Base-by-base conservation (phyloP, 2,113 vertebrate genomes). In the Myiagra hebetior region DNA sequence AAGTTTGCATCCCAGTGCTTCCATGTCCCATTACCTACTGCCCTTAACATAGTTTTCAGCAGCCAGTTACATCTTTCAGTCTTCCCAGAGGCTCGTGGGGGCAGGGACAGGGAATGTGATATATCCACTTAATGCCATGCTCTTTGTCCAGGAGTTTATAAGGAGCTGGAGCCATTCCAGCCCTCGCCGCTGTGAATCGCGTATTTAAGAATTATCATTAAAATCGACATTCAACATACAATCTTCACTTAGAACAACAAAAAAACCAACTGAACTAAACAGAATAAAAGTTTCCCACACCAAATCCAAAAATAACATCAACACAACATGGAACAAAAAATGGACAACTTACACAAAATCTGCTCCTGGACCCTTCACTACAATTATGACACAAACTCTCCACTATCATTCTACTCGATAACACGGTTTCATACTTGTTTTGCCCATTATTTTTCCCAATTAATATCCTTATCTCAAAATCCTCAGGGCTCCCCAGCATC, bases 141-240 rank as follows among this genome's bases (percentile, higher is more conserved):
- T 49, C 78, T 81, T 39, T 69, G 44, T 11, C 28, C 64, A 82
- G 53, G 44, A 69, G 53, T 41, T 69, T 27, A 22, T 28, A 14
- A n/a, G 42, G 7, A 6, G 1, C 60, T 9, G 17, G 15, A 65
- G 47, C 60, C 0, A 3, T 53, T 24, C 19, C 6, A 30, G 9
- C 6, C 39, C 49, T 65, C 1, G 0, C 15, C 1, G 2, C 9
- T 44, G 20, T 44, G 39, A 65, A 65, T 55, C 31, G 65, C 33
- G 4, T 65, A 44, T 28, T 55, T 19, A 35, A 24, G 26, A 35
- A 65, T 53, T 35, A 42, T 42, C 47, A 57, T 68, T 26, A 37
- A 80, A 80, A 56, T 41, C 5, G 9, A 62, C 35, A 50, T 41
- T 56, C 21, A 56, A 13, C 27, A 37, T 67, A 26, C 6, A 37